Conservation (phyloP, 2,888 invertebrate species). For the Ophioninae sp. region DNA sequence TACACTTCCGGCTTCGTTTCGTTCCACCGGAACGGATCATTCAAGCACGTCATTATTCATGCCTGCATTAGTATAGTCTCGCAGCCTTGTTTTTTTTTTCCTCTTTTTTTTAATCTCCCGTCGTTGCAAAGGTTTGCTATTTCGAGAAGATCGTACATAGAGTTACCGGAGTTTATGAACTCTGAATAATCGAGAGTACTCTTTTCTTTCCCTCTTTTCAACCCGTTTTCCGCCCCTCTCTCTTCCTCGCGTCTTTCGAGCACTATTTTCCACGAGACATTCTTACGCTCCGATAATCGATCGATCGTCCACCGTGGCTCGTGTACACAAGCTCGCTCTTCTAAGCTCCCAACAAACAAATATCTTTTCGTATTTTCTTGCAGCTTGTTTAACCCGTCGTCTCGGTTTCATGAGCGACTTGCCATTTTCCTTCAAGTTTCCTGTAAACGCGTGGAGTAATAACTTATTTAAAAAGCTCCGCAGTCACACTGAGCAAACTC, state of each 20-base stretch:
- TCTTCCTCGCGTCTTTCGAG: background rate
- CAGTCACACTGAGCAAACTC: too few relatives aligned
- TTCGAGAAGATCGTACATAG: conserved; percentile 29
- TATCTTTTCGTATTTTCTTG: conserved; percentile 32
- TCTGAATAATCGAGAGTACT: conserved; percentile 48
- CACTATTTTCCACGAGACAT: conserved; percentile 31
- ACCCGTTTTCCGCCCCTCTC: background rate
- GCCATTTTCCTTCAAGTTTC: background rate
- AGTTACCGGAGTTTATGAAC: conserved; percentile 37
- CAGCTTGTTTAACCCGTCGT: background rate
- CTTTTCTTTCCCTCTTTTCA: conserved; percentile 25
- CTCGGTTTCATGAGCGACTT: background rate
- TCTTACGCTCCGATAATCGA: conserved; percentile 39
- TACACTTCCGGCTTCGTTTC: conserved; percentile 52
- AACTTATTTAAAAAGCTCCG: too few relatives aligned
- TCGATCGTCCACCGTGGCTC: conserved; percentile 21
- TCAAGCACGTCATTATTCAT: conserved; percentile 52
- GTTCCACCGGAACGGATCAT: conserved; percentile 29
- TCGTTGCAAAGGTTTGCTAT: conserved; percentile 26
- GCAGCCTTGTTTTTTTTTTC: conserved; percentile 13
- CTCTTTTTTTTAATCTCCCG: background rate
- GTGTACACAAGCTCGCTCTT: conserved; percentile 27
- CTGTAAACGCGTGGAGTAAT: too few relatives aligned
- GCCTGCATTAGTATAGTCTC: conserved; percentile 24
- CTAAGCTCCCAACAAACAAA: conserved; percentile 49